Base-by-base conservation (phyloP, 2,113 vertebrate genomes). In the Chroicocephalus ridibundus region DNA sequence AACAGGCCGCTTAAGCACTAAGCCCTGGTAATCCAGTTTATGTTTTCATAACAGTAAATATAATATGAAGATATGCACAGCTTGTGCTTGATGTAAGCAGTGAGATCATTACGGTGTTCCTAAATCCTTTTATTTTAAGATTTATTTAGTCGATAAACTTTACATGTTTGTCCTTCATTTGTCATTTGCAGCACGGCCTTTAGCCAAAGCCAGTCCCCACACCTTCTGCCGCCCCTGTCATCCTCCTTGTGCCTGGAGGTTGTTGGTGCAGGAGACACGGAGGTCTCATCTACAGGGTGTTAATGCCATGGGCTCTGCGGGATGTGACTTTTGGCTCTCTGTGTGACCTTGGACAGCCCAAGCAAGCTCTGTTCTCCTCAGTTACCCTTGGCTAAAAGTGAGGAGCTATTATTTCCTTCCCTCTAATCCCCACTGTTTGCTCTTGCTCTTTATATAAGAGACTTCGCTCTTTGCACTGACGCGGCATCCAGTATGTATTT, bases 111-210 rank as follows among this genome's bases (percentile, higher is more conserved):
- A 36, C 74, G 38, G 65, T 7, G 24, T 22, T 69, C 89, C 77
- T 15, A 94, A 97, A 94, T 91, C 93, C 94, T 93, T 96, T 95
- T 88, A 90, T 93, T 90, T 93, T 87, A 80, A 94, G 86, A 91
- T 94, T 58, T 82, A 77, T 89, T 91, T 49, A 7, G 44, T 87
- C 75, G 96, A 91, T 91, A 89, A 94, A 92, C 75, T 72, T 93
- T 1, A 9, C 9, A 0, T 69, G 22, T 51, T 89, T 76, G 77
- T 16, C 80, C 77, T 61, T 62, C 42, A 29, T 64, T 86, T 90
- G 77, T 57, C 52, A 57, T 89, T 77, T 65, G 61, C 22, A n/a
- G 57, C 77, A 6, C 5, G 49, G 55, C 47, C 21, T 92, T 91
- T 58, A 42, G 20, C 68, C 64, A 42, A n/a, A 17, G 40, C 47